phyloP scores from a whole-genome alignment of 37 sponge, comb jelly and placozoan genomes.

The Chondrilla cf. caribensis region DNA sequence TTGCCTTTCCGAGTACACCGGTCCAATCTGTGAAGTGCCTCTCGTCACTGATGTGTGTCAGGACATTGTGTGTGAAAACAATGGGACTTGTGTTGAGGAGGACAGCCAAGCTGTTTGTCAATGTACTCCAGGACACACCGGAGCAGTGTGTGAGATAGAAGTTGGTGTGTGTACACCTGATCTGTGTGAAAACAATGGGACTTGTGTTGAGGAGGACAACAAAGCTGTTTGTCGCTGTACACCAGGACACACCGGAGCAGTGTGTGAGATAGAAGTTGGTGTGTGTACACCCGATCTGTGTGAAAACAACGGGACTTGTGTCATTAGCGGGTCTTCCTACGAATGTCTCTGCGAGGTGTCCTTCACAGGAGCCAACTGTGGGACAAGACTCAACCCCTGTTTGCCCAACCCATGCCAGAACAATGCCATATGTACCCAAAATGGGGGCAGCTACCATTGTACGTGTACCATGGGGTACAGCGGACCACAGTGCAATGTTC shows the following conservation, averaged over 20 bases:
- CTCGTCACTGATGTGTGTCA: slow-evolving; percentile 28
- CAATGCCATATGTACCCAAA: slow-evolving; percentile 36
- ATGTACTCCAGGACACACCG: not conserved
- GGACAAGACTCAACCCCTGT: not conserved
- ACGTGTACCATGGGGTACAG: not conserved
- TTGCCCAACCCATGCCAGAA: slow-evolving; percentile 51
- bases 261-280: not conserved
- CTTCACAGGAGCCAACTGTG: not conserved
- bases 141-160: not conserved
- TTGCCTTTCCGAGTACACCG: slow-evolving; percentile 8
- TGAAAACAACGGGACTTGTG: slow-evolving; percentile 39
- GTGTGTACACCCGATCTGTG: slow-evolving; percentile 16
- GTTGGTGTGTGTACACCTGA: not conserved
- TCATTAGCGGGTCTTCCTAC: not conserved
- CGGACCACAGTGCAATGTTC: not conserved
- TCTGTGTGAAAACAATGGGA: slow-evolving; percentile 41
- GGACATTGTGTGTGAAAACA: slow-evolving; percentile 30
- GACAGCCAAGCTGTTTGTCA: not conserved
- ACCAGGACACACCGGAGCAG: not conserved
- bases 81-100: slow-evolving; percentile 36
- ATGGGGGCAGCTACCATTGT: not conserved
- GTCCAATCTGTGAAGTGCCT: not conserved
- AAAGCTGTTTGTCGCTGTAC: not conserved
- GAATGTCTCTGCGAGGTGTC: slow-evolving; percentile 31
- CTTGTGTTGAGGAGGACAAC: slow-evolving; percentile 10